Evolutionary conservation across 2,113 vertebrate genomes (phyloP).

Genomic region (Aptenodytes forsteri): DNA sequence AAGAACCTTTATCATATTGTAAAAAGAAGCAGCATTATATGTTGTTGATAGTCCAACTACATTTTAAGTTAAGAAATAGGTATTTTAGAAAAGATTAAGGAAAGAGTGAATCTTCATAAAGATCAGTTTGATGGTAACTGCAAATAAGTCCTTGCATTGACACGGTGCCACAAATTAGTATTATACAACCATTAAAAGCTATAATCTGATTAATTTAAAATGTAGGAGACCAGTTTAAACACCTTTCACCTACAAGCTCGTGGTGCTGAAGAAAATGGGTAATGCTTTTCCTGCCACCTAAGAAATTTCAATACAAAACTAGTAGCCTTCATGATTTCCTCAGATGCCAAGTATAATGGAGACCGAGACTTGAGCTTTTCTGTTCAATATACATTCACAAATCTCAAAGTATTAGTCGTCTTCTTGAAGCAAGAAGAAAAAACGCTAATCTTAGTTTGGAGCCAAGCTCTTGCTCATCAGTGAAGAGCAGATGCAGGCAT

Average conservation of each 20-base stretch:
- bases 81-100: conserved; percentile 1
- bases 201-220: not conserved
- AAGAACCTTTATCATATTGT: not conserved
- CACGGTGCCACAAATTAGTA: not conserved
- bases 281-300: not conserved
- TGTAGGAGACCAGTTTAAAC: not conserved
- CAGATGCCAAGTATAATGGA: not conserved
- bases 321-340: not conserved
- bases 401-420: not conserved
- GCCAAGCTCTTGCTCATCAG: not conserved
- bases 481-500: not conserved
- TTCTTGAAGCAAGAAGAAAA: not conserved
- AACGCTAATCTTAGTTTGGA: not conserved
- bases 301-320: not conserved
- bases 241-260: not conserved
- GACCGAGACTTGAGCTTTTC: not conserved
- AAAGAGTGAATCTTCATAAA: not conserved
- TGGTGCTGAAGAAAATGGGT: not conserved
- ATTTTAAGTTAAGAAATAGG: not conserved
- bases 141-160: not conserved
- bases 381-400: not conserved
- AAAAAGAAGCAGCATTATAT: not conserved
- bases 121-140: not conserved
- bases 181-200: conserved; percentile 25
- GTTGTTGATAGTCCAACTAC: not conserved